phyloP scores from a whole-genome alignment of 1,140 invertebrate genomes.

The Littorina saxatilis region DNA sequence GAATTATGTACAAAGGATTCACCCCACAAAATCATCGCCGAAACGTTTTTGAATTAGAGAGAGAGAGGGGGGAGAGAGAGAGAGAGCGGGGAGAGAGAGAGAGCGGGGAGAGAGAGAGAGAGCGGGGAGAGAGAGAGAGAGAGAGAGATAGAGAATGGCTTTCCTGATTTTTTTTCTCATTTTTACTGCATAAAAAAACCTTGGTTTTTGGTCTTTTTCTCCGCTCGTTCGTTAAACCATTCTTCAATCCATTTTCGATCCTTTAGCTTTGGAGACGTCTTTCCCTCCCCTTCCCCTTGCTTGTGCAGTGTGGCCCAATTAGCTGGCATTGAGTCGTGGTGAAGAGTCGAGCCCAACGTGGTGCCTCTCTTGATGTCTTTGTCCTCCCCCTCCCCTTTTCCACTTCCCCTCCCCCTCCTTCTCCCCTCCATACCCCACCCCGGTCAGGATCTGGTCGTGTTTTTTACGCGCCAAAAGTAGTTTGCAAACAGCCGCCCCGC shows the following conservation, averaged over 20 bases:
- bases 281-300: not conserved
- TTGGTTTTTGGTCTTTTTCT: not conserved
- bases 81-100: too few species aligned
- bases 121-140: too few species aligned
- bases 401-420: not conserved
- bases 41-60: too few species aligned
- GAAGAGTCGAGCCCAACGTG: constrained; percentile 21
- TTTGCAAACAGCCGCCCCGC: constrained; percentile 36
- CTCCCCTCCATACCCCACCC: too few species aligned
- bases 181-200: not conserved
- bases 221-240: not conserved
- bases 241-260: not conserved
- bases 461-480: constrained; percentile 38
- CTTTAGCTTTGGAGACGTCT: not conserved
- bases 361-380: constrained; percentile 25
- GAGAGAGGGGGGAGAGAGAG: too few species aligned
- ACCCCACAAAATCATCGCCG: too few species aligned
- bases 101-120: too few species aligned
- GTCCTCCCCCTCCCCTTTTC: not conserved
- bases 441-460: constrained; percentile 36
- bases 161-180: not conserved
- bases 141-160: too few species aligned
- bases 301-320: constrained; percentile 24
- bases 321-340: constrained; percentile 35
- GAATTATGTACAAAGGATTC: too few species aligned